Conservation (phyloP, 2,113 vertebrate genomes). For the Bothrops jararaca region DNA sequence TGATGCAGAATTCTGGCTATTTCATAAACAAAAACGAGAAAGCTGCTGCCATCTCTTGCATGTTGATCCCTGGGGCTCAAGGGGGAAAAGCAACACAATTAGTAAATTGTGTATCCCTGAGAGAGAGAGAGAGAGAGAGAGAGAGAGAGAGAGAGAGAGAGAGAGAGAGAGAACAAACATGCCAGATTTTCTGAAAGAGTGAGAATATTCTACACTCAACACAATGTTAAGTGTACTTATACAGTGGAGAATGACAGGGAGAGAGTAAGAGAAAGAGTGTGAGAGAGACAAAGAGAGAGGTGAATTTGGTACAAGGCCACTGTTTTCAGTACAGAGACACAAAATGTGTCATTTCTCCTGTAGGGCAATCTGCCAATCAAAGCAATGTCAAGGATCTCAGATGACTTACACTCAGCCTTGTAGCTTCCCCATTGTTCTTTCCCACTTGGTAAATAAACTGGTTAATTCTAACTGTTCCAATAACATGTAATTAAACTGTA, state of each 20-base stretch:
- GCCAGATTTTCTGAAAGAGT: neutral
- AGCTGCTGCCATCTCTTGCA: neutral
- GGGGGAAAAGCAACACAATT: neutral
- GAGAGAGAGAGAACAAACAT: neutral
- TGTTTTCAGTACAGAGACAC: neutral
- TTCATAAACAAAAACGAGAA: neutral
- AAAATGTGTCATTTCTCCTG: neutral
- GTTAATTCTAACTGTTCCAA: neutral
- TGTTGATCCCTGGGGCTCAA: neutral
- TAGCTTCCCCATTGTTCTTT: neutral
- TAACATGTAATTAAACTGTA: neutral
- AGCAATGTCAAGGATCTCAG: neutral
- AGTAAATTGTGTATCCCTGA: neutral
- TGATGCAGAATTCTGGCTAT: constrained; percentile 21
- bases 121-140: neutral
- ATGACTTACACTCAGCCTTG: neutral
- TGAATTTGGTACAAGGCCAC: neutral
- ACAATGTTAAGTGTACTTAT: neutral
- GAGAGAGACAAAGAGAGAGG: no score
- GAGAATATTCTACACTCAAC: neutral
- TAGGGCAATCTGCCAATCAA: neutral
- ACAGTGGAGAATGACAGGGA: neutral
- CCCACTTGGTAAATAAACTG: neutral
- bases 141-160: neutral
- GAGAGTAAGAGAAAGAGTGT: no score